Percentiles rank a stretch among this genome's conserved stretches.
Evolutionary conservation across 2,113 vertebrate genomes (phyloP).

Genomic region (Chaetodon auriga): DNA sequence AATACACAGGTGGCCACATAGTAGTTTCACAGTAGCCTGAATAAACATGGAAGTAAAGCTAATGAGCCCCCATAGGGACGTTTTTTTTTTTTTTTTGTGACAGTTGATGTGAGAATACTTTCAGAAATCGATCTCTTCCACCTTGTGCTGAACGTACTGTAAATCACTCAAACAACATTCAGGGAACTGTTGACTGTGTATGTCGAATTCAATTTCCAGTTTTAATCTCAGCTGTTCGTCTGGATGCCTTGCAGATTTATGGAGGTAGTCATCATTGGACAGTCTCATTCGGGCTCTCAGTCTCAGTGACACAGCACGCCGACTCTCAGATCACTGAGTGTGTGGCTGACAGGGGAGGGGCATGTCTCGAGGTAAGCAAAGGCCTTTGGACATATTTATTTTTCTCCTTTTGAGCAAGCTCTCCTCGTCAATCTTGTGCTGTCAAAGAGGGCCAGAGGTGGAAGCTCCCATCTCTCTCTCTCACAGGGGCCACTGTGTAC

Average conservation of each 20-base stretch:
- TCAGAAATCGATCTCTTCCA: background rate
- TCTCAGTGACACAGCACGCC: slow-evolving; percentile 54
- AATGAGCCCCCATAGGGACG: background rate
- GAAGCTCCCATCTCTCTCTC: slow-evolving; percentile 63
- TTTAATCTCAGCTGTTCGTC: slow-evolving; percentile 54
- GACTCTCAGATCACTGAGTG: slow-evolving; percentile 48
- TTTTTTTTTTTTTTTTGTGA: background rate
- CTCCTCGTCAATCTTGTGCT: slow-evolving; percentile 79
- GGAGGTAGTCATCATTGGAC: slow-evolving; percentile 28
- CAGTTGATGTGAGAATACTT: slow-evolving; percentile 2
- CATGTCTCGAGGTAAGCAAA: slow-evolving; percentile 55
- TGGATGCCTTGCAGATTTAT: slow-evolving; percentile 46
- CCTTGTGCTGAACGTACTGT: background rate
- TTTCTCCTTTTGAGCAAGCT: slow-evolving; percentile 76
- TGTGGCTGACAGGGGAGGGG: slow-evolving; percentile 42
- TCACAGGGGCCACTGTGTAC: slow-evolving; percentile 69
- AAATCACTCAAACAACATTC: slow-evolving; percentile 19
- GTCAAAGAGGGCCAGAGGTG: slow-evolving; percentile 79
- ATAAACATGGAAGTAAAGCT: slow-evolving; percentile 22
- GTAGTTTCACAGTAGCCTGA: slow-evolving; percentile 9
- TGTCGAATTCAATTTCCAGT: slow-evolving; percentile 20
- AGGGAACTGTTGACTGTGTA: slow-evolving; percentile 1
- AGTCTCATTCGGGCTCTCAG: slow-evolving; percentile 31
- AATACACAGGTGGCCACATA: slow-evolving; percentile 18
- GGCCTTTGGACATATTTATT: slow-evolving; percentile 75